Percentiles rank a stretch among this genome's conserved stretches.
Conservation (phyloP, 1,140 invertebrate species). For the Araneus ventricosus region DNA sequence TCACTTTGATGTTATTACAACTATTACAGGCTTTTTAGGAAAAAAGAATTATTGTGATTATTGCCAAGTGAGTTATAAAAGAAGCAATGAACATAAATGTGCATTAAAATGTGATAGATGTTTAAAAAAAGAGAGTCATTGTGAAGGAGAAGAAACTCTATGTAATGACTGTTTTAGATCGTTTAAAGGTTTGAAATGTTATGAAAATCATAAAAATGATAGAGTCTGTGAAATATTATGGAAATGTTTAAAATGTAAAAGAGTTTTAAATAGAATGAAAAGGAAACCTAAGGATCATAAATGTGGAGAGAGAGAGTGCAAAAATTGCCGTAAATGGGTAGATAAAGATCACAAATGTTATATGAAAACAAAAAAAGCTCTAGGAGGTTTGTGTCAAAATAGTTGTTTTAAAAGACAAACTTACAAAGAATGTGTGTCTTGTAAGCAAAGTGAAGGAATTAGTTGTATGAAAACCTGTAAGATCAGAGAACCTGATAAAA, state of each 20-base stretch:
- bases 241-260: slow-evolving; percentile 41
- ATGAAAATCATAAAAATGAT: neutral
- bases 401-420: neutral
- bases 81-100: slow-evolving; percentile 17
- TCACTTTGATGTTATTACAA: slow-evolving; percentile 37
- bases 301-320: neutral
- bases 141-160: neutral
- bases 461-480: neutral
- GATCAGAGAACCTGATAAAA: neutral
- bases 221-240: neutral
- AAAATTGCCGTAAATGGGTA: neutral
- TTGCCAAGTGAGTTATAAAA: slow-evolving; percentile 39
- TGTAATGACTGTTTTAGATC: neutral
- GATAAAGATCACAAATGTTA: slow-evolving; percentile 21
- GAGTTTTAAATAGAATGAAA: neutral
- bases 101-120: slow-evolving; percentile 37
- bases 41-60: slow-evolving; percentile 42
- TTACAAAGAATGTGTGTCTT: neutral
- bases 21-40: slow-evolving; percentile 36
- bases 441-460: neutral
- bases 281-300: neutral
- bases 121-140: neutral
- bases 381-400: neutral
- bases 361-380: neutral
- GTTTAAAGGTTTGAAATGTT: slow-evolving; percentile 27